Evolutionary conservation across 2,888 invertebrate species (phyloP), one percentile per base, ranked within the genome.

Genomic region (Limnephilus rhombicus): DNA sequence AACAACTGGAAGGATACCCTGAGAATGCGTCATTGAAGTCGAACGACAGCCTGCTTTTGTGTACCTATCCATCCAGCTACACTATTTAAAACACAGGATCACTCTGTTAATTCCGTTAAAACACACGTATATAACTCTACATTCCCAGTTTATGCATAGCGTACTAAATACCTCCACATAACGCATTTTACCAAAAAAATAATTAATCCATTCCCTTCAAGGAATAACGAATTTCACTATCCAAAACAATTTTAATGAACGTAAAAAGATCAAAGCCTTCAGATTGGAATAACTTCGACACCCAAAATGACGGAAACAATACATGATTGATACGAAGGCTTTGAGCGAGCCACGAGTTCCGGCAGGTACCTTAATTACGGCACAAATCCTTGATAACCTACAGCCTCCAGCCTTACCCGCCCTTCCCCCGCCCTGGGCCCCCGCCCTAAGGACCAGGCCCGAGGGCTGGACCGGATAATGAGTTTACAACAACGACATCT

Each of bases 401-500:
- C 24, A 68, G 68, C 68, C 68, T 68, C 18, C 24, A 68, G 24
- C 68, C 68, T 18, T 53, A 24, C 29, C 53, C 86, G 12, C 12
- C 12, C 41, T 31, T 82, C 82, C 31, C 37, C 34, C 18, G 31
- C 31, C 24, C 34, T 31, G 9, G 12, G 18, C 18, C 37, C 37
- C 85, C 31, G 37, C 85, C 87, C n/a, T 87, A 1, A 31, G n/a
- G 31, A 37, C 80, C 80, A 18, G 7, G 18, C 37, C 88, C 37
- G 7, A 24, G 80, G 88, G 80, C 15, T n/a, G 88, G 34, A 37
- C 88, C 29, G 88, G 80, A 89, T 89, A 89, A 89, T 89, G 88
- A 89, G 88, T 80, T 89, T 80, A 89, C 88, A 89, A 86, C 86
- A 86, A 80, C 88, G 88, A 89, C 88, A 89, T 89, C 88, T 80